phyloP scores from a whole-genome alignment of 1,140 invertebrate species.

The Papilio polyxenes region DNA sequence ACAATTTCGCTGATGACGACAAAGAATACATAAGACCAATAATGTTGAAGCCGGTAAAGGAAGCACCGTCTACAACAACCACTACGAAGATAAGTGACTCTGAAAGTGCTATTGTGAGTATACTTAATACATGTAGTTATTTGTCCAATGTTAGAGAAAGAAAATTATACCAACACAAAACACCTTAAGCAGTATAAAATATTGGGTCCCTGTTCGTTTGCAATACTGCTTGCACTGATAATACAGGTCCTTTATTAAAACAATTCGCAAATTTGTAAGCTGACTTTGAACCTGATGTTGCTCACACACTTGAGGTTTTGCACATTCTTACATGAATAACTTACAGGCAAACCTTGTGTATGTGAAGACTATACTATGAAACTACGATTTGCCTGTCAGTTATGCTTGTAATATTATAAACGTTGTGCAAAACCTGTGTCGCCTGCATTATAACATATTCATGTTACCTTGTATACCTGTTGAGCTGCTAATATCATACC shows the following conservation, averaged over 20 bases:
- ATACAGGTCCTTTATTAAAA: background rate
- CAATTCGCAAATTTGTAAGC: background rate
- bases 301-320: too few relatives aligned
- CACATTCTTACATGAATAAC: too few relatives aligned
- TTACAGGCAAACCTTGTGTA: too few relatives aligned
- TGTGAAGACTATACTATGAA: too few relatives aligned
- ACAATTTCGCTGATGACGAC: background rate
- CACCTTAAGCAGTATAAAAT: background rate
- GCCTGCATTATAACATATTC: background rate
- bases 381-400: background rate
- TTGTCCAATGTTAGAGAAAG: background rate
- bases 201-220: background rate
- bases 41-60: background rate
- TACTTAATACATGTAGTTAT: background rate
- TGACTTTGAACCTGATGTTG: too few relatives aligned
- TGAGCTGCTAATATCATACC: background rate
- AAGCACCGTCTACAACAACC: background rate
- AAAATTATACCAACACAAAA: background rate
- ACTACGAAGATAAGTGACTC: background rate
- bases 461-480: background rate
- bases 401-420: background rate
- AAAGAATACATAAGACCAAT: conserved; percentile 10
- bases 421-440: background rate
- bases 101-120: conserved; percentile 22
- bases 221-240: background rate